Evolutionary conservation across 2,113 vertebrate species (phyloP).

Genomic region (Gymnorhina tibicen): DNA sequence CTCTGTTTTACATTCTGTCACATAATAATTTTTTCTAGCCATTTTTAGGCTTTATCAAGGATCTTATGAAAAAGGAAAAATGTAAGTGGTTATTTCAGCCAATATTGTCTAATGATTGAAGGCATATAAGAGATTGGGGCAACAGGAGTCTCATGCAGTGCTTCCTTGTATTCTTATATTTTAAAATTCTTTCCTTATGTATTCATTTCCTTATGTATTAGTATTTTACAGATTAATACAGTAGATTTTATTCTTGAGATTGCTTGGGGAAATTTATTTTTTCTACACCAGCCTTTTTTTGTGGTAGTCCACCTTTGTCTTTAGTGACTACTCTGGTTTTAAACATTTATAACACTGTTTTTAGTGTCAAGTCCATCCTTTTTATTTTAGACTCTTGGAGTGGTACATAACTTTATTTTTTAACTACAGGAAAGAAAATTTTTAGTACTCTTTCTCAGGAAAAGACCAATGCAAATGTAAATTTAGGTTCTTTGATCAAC

Average conservation of each 20-base stretch:
- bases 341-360: not conserved
- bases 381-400: not conserved
- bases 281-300: not conserved
- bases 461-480: not conserved
- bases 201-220: not conserved
- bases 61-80: not conserved
- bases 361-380: not conserved
- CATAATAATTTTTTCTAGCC: not conserved
- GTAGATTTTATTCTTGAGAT: not conserved
- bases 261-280: not conserved
- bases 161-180: not conserved
- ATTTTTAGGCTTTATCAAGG: not conserved
- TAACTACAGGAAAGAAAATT: not conserved
- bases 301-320: not conserved
- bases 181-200: not conserved
- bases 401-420: not conserved
- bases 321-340: not conserved
- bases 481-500: not conserved
- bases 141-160: not conserved
- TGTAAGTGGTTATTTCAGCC: not conserved
- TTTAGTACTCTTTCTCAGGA: not conserved
- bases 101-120: not conserved
- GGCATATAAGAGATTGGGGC: not conserved
- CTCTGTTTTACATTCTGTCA: not conserved
- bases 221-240: not conserved